Evolutionary conservation across 2,113 vertebrate genomes (phyloP).

Genomic region (Sphyrna mokarran): DNA sequence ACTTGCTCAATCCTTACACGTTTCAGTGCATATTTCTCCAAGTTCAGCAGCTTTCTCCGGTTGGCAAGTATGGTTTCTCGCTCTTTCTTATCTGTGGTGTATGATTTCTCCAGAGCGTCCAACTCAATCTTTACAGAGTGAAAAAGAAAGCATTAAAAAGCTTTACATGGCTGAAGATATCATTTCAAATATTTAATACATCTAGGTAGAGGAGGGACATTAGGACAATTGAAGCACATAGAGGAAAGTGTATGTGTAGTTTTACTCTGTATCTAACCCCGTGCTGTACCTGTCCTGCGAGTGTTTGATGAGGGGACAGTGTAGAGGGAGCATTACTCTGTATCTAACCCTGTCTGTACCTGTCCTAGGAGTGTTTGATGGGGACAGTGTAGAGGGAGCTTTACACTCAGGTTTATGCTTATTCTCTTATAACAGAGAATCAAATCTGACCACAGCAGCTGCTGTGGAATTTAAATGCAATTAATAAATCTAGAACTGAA

Average conservation of each 20-base stretch:
- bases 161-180: background rate
- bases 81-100: conserved; percentile 6
- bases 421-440: background rate
- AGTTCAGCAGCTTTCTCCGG: conserved; percentile 5
- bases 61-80: conserved; percentile 10
- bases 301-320: background rate
- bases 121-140: background rate
- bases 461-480: background rate
- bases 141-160: background rate
- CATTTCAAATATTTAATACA: background rate
- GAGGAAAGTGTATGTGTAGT: background rate
- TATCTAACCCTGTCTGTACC: too few species aligned
- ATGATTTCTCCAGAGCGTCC: conserved; percentile 24
- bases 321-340: too few species aligned
- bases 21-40: conserved; percentile 31
- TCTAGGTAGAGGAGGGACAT: background rate
- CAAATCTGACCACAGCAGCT: background rate
- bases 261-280: background rate
- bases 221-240: background rate
- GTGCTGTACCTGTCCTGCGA: background rate
- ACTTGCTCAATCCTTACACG: background rate
- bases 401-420: too few species aligned
- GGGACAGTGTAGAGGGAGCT: too few species aligned
- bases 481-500: background rate
- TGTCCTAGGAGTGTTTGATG: too few species aligned